Conservation (phyloP, 2,888 invertebrate species). For the Rotaria sp. region DNA sequence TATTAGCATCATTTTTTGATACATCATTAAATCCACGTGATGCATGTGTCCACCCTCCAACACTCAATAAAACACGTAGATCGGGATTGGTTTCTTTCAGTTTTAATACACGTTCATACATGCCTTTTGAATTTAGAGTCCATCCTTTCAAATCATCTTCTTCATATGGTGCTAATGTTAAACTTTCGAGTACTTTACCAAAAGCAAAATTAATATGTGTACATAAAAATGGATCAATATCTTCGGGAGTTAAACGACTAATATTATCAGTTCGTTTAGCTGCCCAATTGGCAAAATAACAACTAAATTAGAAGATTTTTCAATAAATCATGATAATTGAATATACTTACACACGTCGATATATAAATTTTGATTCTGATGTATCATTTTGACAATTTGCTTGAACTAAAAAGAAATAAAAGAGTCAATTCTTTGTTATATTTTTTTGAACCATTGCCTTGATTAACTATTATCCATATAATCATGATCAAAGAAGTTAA, state of each 20-base stretch:
- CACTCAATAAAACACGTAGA: slow-evolving; percentile 37
- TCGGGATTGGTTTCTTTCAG: slow-evolving; percentile 33
- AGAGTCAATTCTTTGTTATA: not conserved
- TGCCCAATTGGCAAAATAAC: slow-evolving; percentile 41
- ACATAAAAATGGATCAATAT: slow-evolving; percentile 39
- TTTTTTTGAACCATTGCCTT: not conserved
- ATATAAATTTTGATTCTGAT: not conserved
- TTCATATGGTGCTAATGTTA: slow-evolving; percentile 38
- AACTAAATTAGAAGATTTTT: not conserved
- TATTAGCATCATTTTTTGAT: not conserved
- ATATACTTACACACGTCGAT: slow-evolving; percentile 22
- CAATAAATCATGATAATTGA: no score
- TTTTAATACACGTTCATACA: slow-evolving; percentile 37
- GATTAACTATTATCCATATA: not conserved
- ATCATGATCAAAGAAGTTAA: not conserved
- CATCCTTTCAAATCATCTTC: slow-evolving; percentile 39
- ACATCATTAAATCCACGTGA: slow-evolving; percentile 32
- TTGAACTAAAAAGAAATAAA: not conserved
- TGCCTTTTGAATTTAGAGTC: slow-evolving; percentile 26
- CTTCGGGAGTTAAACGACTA: slow-evolving; percentile 37
- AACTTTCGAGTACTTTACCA: slow-evolving; percentile 37
- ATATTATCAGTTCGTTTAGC: slow-evolving; percentile 36
- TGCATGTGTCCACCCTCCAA: slow-evolving; percentile 40
- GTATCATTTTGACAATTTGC: slow-evolving; percentile 10
- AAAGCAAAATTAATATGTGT: slow-evolving; percentile 41